Evolutionary conservation across 2,113 vertebrate genomes (phyloP), one percentile per base, ranked within the genome.

Genomic region (Natator depressus): DNA sequence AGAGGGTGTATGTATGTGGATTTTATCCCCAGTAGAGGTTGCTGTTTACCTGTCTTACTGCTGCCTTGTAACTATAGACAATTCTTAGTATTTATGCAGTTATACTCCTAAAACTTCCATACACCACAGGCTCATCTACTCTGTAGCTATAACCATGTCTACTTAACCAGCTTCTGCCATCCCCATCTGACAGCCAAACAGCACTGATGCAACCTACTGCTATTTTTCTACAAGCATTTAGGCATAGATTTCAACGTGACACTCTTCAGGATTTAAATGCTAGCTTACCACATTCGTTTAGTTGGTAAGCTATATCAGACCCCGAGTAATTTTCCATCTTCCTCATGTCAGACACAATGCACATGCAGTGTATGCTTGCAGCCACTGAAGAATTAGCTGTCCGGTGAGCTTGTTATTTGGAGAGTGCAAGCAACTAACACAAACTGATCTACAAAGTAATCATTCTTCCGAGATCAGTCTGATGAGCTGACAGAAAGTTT

Each of bases 1-100:
- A 76, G 24, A 46, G 24, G 72, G 53, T 38, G 35, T 69, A 69
- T 83, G 27, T 55, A 82, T 0, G 0, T 5, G 17, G 82, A 29
- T 49, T 79, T 96, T 92, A 55, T 97, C 87, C 82, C 93, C 91
- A 85, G 94, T 2, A 97, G 95, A 96, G 93, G 93, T 83, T 97
- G 96, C 93, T 97, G 53, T 96, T 93, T 86, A 78, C 88, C 90
- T 87, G 82, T 20, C 20, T 91, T 38, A 35, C 9, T 85, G 38
- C 49, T 31, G 11, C 69, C 55, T 80, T 84, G 20, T 55, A 89
- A 69, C 10, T 2, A 35, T 0, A 4, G 84, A 6, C 6, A 8
- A 4, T 29, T 79, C 54, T 92, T 6, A n/a, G 42, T 42, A 76
- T 85, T 82, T 8, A 91, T 51, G 42, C 16, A 47, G 17, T 59